Percentiles rank a stretch among this genome's conserved stretches.
These are phyloP conservation scores for Bembecia ichneumoniformis DNA, from an alignment of 2,888 invertebrate genomes.

Conservation along the genomic window DNA sequence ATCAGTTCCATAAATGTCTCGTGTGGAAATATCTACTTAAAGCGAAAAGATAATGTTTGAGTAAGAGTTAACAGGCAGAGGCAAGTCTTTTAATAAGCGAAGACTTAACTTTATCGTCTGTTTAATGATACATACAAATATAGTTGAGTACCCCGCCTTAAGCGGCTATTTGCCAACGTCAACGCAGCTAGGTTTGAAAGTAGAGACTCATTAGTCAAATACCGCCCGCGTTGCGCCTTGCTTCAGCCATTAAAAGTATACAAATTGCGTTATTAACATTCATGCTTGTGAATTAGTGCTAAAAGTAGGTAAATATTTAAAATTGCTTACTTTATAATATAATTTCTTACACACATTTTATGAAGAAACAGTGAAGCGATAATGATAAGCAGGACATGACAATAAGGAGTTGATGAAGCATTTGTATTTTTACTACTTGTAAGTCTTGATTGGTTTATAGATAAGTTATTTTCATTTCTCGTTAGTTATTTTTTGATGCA, in stretches of 20 bases:
- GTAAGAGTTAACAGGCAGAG: too few species aligned
- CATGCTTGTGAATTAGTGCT: neutral
- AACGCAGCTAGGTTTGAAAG: neutral
- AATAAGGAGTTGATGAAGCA: too few species aligned
- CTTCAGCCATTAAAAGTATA: neutral
- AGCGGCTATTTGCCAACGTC: neutral
- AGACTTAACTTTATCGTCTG: too few species aligned
- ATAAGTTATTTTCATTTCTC: too few species aligned
- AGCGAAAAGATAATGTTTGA: too few species aligned
- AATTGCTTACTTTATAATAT: neutral
- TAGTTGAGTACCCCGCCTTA: neutral
- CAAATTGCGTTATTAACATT: neutral
- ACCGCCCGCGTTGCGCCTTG: neutral
- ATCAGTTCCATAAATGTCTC: too few species aligned
- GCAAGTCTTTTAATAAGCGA: too few species aligned
- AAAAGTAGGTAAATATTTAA: neutral
- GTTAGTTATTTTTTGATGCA: too few species aligned
- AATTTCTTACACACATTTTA: neutral
- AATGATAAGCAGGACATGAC: too few species aligned
- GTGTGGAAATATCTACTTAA: too few species aligned
- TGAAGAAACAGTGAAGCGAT: too few species aligned
- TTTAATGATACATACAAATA: neutral
- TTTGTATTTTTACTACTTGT: too few species aligned
- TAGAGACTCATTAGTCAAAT: neutral
- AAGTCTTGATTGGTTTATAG: neutral